Base-by-base conservation (phyloP, 1,140 invertebrate species). In the Trachelipus rathkii region DNA sequence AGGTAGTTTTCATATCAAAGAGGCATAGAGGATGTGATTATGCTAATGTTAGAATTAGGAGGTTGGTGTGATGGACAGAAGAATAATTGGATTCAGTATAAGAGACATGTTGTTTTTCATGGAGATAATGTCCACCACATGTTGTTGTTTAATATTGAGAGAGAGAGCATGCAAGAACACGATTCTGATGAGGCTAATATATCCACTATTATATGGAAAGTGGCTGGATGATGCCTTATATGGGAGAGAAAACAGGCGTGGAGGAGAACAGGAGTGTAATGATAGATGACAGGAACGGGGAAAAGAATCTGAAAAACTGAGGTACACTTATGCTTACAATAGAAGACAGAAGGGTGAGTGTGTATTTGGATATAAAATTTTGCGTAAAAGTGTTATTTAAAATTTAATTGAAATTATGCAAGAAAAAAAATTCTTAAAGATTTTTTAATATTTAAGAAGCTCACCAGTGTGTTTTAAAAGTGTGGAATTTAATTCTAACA, bases 131-230 rank as follows among this genome's bases (percentile, higher is more conserved):
- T 86, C 87, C 91, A 81, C 95, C 96, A 0, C 93, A 93, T 84
- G 93, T 99, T 71, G 96, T 99, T n/a, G n/a, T n/a, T n/a, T n/a
- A n/a, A n/a, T 0, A 92, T 99, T 83, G 97, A 97, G 0, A 88
- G 94, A 53, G n/a, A n/a, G n/a, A n/a, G n/a, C 94, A 98, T 86
- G n/a, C 97, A 99, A 85, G n/a, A 99, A 99, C 86, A n/a, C 95
- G 96, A 0, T 99, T 96, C 92, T 84, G 91, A n/a, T 21, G 97
- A 99, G 86, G 90, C 92, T 2, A 93, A 97, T 84, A 84, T 94
- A 0, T 78, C 86, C 4, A n/a, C n/a, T n/a, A n/a, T n/a, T 87
- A 86, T 45, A 81, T 92, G 23, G 84, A 87, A 69, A 87, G 89
- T 45, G n/a, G 85, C 88, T 24, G 89, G 89, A n/a, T 19, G 89